A percentile compares a stretch with the other conserved stretches of the same genome.
Evolutionary conservation across 2,888 invertebrate species (phyloP).

Genomic region (Cecidostiba fungosa): DNA sequence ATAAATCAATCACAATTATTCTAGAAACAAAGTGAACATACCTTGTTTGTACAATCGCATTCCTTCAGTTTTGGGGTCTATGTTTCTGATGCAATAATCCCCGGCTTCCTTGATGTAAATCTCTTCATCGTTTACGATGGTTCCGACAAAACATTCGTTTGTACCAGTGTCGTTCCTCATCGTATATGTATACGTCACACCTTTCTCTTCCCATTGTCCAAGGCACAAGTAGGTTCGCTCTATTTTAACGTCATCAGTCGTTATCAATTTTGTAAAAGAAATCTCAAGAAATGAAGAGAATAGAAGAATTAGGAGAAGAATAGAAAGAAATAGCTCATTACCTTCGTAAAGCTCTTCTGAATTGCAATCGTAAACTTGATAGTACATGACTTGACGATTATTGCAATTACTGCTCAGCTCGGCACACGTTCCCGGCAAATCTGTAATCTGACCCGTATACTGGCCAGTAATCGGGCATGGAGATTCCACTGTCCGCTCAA

Average conservation of each 20-base stretch:
- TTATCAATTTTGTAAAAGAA: conserved; percentile 22
- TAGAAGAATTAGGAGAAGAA: conserved; percentile 2
- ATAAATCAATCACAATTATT: not conserved
- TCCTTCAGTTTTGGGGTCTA: conserved; percentile 83
- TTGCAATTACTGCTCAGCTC: conserved; percentile 85
- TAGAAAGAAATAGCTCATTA: conserved; percentile 66
- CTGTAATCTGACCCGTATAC: conserved; percentile 85
- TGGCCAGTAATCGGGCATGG: conserved; percentile 86
- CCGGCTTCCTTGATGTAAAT: conserved; percentile 87
- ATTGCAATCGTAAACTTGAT: conserved; percentile 84
- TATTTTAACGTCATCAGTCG: conserved; percentile 66
- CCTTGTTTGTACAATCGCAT: conserved; percentile 84
- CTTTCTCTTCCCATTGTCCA: conserved; percentile 85
- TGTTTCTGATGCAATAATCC: conserved; percentile 84
- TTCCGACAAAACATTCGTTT: conserved; percentile 86
- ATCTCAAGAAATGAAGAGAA: not conserved
- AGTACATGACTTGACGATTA: conserved; percentile 85
- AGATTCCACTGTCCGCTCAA: conserved; percentile 80
- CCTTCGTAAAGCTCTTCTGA: conserved; percentile 84
- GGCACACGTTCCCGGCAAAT: conserved; percentile 83
- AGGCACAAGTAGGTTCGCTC: conserved; percentile 85
- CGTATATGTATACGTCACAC: conserved; percentile 85
- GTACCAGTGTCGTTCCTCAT: conserved; percentile 83
- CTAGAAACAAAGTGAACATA: conserved; percentile 66
- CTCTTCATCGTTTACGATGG: conserved; percentile 82